phyloP scores from a whole-genome alignment of 2,888 invertebrate species.

The Euclidia mi region DNA sequence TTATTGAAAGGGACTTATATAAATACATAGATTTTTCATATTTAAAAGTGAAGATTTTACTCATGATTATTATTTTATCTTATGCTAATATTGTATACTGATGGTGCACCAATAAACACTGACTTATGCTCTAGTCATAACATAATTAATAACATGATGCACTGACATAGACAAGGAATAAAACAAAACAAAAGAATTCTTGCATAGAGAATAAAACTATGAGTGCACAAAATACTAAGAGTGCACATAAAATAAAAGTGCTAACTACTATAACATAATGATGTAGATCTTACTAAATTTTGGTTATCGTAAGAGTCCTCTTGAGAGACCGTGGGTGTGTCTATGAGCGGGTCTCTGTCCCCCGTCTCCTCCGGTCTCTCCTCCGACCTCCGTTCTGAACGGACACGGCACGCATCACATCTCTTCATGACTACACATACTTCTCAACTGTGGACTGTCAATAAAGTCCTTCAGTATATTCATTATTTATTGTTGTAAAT shows the following conservation, averaged over 20 bases:
- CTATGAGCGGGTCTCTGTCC: conserved; percentile 80
- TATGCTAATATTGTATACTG: neutral
- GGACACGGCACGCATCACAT: conserved; percentile 79
- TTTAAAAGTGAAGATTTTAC: no score
- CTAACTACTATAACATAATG: conserved; percentile 64
- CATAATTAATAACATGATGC: conserved; percentile 36
- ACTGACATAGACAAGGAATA: conserved; percentile 25
- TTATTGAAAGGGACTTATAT: no score
- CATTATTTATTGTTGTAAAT: neutral
- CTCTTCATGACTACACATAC: conserved; percentile 88
- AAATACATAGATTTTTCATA: no score
- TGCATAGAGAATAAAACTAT: conserved; percentile 34
- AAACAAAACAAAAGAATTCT: conserved; percentile 26
- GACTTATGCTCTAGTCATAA: conserved; percentile 12
- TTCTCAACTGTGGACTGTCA: conserved; percentile 84
- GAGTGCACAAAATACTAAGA: conserved; percentile 39
- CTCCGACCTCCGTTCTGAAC: conserved; percentile 75
- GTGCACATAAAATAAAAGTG: conserved; percentile 55
- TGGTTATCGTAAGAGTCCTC: conserved; percentile 79
- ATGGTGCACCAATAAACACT: conserved; percentile 13
- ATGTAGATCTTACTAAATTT: conserved; percentile 78
- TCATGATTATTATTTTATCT: no score
- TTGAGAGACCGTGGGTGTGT: conserved; percentile 74
- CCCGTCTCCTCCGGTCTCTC: conserved; percentile 59
- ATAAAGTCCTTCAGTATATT: conserved; percentile 71